phyloP scores from a whole-genome alignment of 2,797 vertebrate species.

The Adelosebastes latens region DNA sequence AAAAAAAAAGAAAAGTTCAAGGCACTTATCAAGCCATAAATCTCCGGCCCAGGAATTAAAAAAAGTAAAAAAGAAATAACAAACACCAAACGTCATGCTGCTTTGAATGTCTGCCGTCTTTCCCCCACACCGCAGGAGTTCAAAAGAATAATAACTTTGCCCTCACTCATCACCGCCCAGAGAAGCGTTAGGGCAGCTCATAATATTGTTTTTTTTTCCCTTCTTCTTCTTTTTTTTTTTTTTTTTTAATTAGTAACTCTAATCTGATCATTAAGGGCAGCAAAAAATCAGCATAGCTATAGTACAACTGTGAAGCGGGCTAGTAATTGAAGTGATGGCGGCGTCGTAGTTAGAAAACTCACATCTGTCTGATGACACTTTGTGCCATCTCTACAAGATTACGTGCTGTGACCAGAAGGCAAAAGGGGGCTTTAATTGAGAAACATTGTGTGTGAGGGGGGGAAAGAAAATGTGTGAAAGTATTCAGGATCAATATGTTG shows the following conservation, averaged over 20 bases:
- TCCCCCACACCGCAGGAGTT: slow-evolving; percentile 85
- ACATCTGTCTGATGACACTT: slow-evolving; percentile 69
- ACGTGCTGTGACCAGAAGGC: slow-evolving; percentile 63
- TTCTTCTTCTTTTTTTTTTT: slow-evolving; percentile 25
- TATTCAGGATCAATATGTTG: slow-evolving; percentile 35
- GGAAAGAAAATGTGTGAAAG: slow-evolving; percentile 27
- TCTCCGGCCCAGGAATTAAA: slow-evolving; percentile 80
- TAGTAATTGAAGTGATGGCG: slow-evolving; percentile 72
- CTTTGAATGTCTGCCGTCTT: slow-evolving; percentile 84
- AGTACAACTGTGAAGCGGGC: slow-evolving; percentile 62
- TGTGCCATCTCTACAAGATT: slow-evolving; percentile 49
- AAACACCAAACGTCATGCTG: slow-evolving; percentile 86
- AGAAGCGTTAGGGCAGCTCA: slow-evolving; percentile 84
- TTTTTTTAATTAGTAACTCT: slow-evolving; percentile 82
- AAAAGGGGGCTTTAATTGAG: slow-evolving; percentile 40
- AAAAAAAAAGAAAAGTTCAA: slow-evolving; percentile 64
- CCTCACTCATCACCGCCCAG: slow-evolving; percentile 86
- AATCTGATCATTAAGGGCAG: slow-evolving; percentile 83
- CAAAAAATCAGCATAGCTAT: slow-evolving; percentile 69
- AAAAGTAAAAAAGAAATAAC: slow-evolving; percentile 83
- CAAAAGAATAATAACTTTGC: slow-evolving; percentile 87
- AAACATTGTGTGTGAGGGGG: slow-evolving; percentile 31
- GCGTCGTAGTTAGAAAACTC: slow-evolving; percentile 51
- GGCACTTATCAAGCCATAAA: slow-evolving; percentile 82
- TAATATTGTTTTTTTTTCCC: slow-evolving; percentile 77